Conservation (phyloP, 2,113 vertebrate genomes). For the Istiophorus platypterus region DNA sequence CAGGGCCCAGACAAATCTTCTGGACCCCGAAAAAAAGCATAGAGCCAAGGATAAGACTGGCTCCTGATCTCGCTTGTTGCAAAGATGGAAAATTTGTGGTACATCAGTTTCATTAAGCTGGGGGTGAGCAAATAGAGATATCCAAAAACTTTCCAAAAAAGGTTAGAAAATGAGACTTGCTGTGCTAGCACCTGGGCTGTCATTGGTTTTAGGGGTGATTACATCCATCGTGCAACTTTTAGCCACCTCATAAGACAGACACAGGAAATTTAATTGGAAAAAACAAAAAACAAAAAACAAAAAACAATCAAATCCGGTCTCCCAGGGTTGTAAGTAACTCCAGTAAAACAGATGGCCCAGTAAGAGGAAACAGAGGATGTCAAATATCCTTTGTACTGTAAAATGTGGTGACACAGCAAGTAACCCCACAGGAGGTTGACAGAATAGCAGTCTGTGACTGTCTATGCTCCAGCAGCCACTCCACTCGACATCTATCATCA, state of each 20-base stretch:
- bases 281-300: background rate
- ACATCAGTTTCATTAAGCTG: background rate
- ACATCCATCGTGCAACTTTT: slow-evolving; percentile 14
- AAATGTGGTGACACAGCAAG: slow-evolving; percentile 42
- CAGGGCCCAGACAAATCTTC: slow-evolving; percentile 79
- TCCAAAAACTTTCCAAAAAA: background rate
- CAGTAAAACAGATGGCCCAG: slow-evolving; percentile 10
- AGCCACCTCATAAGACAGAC: background rate
- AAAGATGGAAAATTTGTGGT: background rate
- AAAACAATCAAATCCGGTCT: slow-evolving; percentile 19
- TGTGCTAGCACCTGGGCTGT: background rate
- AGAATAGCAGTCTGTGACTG: slow-evolving; percentile 13
- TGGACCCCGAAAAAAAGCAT: slow-evolving; percentile 76
- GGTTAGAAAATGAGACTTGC: background rate
- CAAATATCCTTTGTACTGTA: slow-evolving; percentile 49
- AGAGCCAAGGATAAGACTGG: slow-evolving; percentile 53
- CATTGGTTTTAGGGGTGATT: background rate
- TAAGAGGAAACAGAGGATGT: slow-evolving; percentile 40
- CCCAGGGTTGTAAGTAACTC: slow-evolving; percentile 17
- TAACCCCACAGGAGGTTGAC: slow-evolving; percentile 20
- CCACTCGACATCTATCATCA: slow-evolving; percentile 1
- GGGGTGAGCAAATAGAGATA: background rate
- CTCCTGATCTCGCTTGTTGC: slow-evolving; percentile 7
- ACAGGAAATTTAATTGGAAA: slow-evolving; percentile 1
- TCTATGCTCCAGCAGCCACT: background rate